phyloP scores from a whole-genome alignment of 2,797 vertebrate genomes.

The Ambastaia sidthimunki region DNA sequence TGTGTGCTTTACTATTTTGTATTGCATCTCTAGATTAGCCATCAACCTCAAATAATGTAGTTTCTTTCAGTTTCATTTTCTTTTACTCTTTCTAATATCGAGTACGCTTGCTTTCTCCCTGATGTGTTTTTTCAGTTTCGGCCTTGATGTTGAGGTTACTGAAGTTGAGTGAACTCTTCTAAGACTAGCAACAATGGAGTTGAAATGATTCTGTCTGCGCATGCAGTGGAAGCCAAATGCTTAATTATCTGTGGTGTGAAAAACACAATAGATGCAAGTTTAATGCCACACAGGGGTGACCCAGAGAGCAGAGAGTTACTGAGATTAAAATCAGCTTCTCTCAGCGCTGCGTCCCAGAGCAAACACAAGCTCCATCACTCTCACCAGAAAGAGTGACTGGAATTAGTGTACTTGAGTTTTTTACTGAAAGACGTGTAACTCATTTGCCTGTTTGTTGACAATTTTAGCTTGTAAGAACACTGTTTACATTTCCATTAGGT shows the following conservation, averaged over 20 bases:
- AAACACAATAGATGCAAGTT: conserved; percentile 22
- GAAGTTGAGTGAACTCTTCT: conserved; percentile 21
- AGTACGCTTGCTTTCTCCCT: conserved; percentile 18
- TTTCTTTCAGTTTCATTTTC: neutral
- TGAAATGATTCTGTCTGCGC: conserved; percentile 25
- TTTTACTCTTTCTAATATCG: conserved; percentile 1
- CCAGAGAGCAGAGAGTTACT: conserved; percentile 25
- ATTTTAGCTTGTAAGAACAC: too few relatives aligned
- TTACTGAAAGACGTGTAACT: conserved; percentile 12
- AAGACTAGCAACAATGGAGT: conserved; percentile 8
- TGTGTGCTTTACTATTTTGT: conserved; percentile 3
- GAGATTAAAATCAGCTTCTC: neutral
- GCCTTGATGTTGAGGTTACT: conserved; percentile 7
- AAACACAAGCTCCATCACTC: neutral
- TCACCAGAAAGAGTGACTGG: neutral
- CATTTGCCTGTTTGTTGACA: conserved; percentile 13
- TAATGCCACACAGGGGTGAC: conserved; percentile 36
- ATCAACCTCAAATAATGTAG: neutral
- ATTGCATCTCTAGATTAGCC: neutral
- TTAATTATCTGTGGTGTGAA: conserved; percentile 36
- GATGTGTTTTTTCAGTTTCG: conserved; percentile 20
- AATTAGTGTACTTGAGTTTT: conserved; percentile 8
- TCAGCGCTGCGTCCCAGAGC: neutral
- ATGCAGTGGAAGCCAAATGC: conserved; percentile 7
- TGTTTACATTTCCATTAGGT: too few relatives aligned